Conservation (phyloP, 1,140 invertebrate species). For the Linepithema humile region DNA sequence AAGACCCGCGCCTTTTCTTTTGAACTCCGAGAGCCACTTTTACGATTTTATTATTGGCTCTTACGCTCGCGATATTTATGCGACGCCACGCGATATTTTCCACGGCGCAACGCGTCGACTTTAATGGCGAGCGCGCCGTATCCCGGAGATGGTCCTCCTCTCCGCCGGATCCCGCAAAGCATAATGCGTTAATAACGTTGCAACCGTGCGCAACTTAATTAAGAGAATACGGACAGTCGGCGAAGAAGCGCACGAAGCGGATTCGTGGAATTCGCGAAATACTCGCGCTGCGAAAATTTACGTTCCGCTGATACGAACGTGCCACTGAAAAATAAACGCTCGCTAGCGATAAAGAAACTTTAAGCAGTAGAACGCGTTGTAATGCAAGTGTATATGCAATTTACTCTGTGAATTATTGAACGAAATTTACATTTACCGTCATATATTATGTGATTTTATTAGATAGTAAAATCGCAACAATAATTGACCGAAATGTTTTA, state of each 20-base stretch:
- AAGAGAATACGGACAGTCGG: constrained; percentile 43
- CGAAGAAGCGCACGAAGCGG: background rate
- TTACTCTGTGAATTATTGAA: background rate
- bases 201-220: constrained; percentile 67
- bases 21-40: constrained; percentile 70
- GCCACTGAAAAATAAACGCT: background rate
- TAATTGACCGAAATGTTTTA: background rate
- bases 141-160: constrained; percentile 37
- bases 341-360: background rate
- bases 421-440: background rate
- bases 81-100: constrained; percentile 71
- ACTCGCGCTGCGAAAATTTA: constrained; percentile 3
- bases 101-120: constrained; percentile 68
- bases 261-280: background rate
- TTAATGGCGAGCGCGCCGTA: constrained; percentile 66
- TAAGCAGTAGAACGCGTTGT: background rate
- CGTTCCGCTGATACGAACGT: background rate
- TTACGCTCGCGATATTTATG: constrained; percentile 74
- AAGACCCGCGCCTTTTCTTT: constrained; percentile 63
- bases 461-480: background rate
- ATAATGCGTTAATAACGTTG: constrained; percentile 65
- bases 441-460: too few species aligned
- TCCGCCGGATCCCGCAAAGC: constrained; percentile 6
- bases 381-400: background rate
- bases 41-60: constrained; percentile 77